Evolutionary conservation across 2,797 vertebrate species (phyloP), one percentile per base, ranked within the genome.

Genomic region (Amblyopsis hoosieri): DNA sequence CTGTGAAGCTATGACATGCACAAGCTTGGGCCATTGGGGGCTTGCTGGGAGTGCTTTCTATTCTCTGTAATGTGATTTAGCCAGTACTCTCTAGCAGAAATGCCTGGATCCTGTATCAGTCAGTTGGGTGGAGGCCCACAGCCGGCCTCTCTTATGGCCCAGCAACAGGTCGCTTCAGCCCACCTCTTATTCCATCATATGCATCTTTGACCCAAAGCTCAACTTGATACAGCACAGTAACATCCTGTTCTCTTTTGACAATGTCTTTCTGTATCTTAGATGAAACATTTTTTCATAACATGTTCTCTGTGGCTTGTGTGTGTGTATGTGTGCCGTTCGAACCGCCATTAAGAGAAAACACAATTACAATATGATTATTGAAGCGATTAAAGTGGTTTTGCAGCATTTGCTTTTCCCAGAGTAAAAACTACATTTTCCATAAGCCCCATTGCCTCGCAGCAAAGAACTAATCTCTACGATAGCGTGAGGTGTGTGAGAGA

Each of bases 1-100:
- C 72, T 74, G 83, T 92, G 85, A 90, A 60, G 83, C 88, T 80
- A 90, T 60, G 54, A 17, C 60, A 6, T 87, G 82, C 85, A 58
- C 84, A 90, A 81, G 72, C 64, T 45, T 3, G 63, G 47, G 64
- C 54, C 76, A 17, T 50, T 15, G 7, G 57, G 14, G 23, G 72
- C 53, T 67, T 72, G 75, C 33, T 37, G 33, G 76, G 82, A 88
- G 56, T 70, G 17, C 61, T 50, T 61, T 63, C 78, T 23, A 55
- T 69, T 82, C 62, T 74, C 33, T 71, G 68, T 78, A 85, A 88
- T 75, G 78, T 8, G 62, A 87, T 77, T 79, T 83, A 90, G 79
- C 75, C 75, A 64, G 53, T 62, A 29, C 59, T 71, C 72, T 37
- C 31, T 51, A 14, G 53, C 45, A 71, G 69, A 64, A 69, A 85